phyloP scores from a whole-genome alignment of 2,888 invertebrate species.

The Drosophila multiciliata region DNA sequence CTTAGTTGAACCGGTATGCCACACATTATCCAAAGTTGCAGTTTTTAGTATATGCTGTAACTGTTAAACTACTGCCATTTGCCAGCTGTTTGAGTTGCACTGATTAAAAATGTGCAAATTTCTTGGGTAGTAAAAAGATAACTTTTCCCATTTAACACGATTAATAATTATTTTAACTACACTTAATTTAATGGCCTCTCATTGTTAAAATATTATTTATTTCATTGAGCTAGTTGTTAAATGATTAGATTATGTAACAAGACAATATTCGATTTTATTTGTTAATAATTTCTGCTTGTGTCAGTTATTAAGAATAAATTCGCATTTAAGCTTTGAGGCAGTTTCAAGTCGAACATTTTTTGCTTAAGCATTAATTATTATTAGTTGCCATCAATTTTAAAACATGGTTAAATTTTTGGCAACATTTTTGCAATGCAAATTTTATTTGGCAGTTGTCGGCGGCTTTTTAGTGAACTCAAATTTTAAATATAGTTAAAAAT shows the following conservation, averaged over 20 bases:
- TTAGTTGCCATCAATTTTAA: neutral
- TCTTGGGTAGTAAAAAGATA: constrained; percentile 2
- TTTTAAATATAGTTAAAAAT: constrained; percentile 8
- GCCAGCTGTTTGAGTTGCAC: constrained; percentile 31
- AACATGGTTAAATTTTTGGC: constrained; percentile 7
- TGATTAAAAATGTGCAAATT: constrained; percentile 25
- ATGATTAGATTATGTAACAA: neutral
- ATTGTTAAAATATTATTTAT: neutral
- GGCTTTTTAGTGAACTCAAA: constrained; percentile 16
- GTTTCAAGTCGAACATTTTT: neutral
- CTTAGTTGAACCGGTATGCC: constrained; percentile 64
- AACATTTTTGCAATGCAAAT: constrained; percentile 37
- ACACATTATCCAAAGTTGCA: constrained; percentile 29
- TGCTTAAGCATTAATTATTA: neutral
- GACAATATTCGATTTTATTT: neutral
- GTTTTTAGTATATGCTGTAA: constrained; percentile 64
- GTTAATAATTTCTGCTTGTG: neutral
- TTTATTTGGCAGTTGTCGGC: constrained; percentile 22
- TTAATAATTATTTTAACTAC: constrained; percentile 7
- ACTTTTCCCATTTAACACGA: constrained; percentile 10
- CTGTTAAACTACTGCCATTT: constrained; percentile 37
- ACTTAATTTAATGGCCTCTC: neutral
- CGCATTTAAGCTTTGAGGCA: neutral
- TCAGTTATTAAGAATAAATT: neutral
- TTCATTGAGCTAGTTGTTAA: neutral